Base-by-base conservation (phyloP, 64 coral and sea anemone species). In the Stylophora pistillata region DNA sequence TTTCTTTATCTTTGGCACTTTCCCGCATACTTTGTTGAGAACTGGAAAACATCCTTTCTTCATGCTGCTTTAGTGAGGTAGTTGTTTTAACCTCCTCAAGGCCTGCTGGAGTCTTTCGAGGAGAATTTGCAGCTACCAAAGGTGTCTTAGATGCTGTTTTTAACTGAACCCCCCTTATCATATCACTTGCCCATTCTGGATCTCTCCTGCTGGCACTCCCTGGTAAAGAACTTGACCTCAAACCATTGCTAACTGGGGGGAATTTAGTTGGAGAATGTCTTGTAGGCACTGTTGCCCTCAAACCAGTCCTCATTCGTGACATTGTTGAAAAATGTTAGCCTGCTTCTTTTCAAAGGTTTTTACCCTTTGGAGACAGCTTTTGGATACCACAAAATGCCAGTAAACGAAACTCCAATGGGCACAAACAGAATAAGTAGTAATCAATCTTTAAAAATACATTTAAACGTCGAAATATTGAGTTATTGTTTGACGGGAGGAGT, bases 281-380 rank as follows among this genome's bases (percentile, higher is more conserved):
- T 16, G 55, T 73, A 14, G 89, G 55, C 18, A 64, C 56, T 17
- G 78, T 15, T 68, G 88, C 62, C 55, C 73, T 90, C 72, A 90
- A 83, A 75, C 80, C 89, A 73, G 89, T 74, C 11, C 89, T 53
- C 31, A 90, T 59, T 11, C 78, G 89, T 21, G 78, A 82, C 89
- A 90, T 90, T 41, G 23, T 26, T 10, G 20, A 6, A 21, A 68
- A 68, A 68, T 21, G 9, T 60, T 26, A 68, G 20, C 12, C 64
- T 3, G 64, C 64, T 68, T 25, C 18, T 21, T 68, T 25, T 68
- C 20, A 26, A 68, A 25, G 10, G 20, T 68, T 25, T 68, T 68
- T 9, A 25, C 26, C 23, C 20, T 68, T n/a, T 6, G 20, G 6
- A n/a, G 11, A 68, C 9, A 18, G 21, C 25, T 65, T n/a, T n/a